Conservation (phyloP, 2,888 invertebrate genomes). For the Microctonus brassicae region DNA sequence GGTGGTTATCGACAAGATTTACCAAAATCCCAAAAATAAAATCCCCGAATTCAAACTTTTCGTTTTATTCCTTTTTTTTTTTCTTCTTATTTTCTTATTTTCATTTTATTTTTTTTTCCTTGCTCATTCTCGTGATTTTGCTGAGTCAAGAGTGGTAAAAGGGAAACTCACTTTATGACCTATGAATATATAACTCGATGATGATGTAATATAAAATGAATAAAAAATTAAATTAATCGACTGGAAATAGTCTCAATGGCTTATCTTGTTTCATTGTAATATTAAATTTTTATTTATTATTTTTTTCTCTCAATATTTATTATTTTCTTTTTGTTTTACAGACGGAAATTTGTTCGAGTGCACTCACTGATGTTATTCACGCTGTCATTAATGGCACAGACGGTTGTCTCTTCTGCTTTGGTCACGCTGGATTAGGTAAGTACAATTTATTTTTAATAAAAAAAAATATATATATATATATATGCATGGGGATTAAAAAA, state of each 20-base stretch:
- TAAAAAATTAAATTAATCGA: background rate
- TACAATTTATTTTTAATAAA: slow-evolving; percentile 43
- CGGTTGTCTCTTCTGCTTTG: slow-evolving; percentile 91
- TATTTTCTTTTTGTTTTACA: slow-evolving; percentile 72
- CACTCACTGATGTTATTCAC: slow-evolving; percentile 93
- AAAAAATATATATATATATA: background rate
- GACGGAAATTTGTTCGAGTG: slow-evolving; percentile 92
- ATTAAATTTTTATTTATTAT: background rate
- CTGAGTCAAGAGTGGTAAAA: slow-evolving; percentile 19
- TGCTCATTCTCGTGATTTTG: slow-evolving; percentile 18
- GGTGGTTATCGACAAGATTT: slow-evolving; percentile 15
- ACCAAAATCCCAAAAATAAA: slow-evolving; percentile 14
- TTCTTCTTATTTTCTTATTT: background rate
- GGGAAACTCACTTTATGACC: slow-evolving; percentile 56
- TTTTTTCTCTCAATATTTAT: background rate
- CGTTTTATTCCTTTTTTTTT: background rate
- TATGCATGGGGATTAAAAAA: background rate
- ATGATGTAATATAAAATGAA: slow-evolving; percentile 6
- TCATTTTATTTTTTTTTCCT: background rate
- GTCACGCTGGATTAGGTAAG: slow-evolving; percentile 89
- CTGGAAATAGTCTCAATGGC: slow-evolving; percentile 8
- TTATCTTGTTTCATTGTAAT: background rate
- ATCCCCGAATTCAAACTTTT: slow-evolving; percentile 22
- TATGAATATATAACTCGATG: slow-evolving; percentile 64
- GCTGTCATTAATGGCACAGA: slow-evolving; percentile 95